Base-by-base conservation (phyloP, 2,113 vertebrate genomes). In the Bubo scandiacus region DNA sequence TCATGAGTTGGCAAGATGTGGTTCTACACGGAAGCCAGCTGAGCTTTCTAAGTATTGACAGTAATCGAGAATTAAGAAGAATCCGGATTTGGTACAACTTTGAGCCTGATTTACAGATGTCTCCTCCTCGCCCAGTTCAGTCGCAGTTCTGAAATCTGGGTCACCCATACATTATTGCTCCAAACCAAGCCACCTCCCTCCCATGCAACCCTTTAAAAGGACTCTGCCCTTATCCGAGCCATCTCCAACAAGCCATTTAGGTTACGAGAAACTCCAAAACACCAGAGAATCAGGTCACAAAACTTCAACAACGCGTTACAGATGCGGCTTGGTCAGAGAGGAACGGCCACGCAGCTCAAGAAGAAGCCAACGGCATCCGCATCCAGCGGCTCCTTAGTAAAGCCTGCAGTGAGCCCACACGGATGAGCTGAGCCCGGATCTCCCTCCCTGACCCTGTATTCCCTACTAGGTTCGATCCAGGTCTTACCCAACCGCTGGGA, bases 121-220 rank as follows among this genome's bases (percentile, higher is more conserved):
- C 70, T 91, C 74, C 86, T 92, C 82, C 77, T 92, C 20, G 3
- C 32, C 36, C 84, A 80, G 4, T 42, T 91, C 73, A 68, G 58
- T 23, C 1, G 4, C 61, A 65, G 51, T 57, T 51, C 92, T 70
- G 59, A 92, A 96, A 95, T 91, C 89, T 95, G 89, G 87, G 94
- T 94, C 94, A 96, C 47, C 47, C 91, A 86, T 51, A 85, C 81
- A 77, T 94, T 91, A 91, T 59, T 73, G 38, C 42, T 92, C 74
- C 67, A 77, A 77, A 85, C 14, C n/a, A 77, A 95, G 87, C 58
- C 89, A 82, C 84, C 92, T 94, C 86, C 89, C 84, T 91, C 36
- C 59, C 0, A 0, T 73, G 54, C 78, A 92, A 73, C 59, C 55
- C 55, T 90, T 82, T 73, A 68, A 85, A 93, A 81, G 67, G 43